Conservation (phyloP, 2,797 vertebrate genomes). For the Sebastes steindachneri region DNA sequence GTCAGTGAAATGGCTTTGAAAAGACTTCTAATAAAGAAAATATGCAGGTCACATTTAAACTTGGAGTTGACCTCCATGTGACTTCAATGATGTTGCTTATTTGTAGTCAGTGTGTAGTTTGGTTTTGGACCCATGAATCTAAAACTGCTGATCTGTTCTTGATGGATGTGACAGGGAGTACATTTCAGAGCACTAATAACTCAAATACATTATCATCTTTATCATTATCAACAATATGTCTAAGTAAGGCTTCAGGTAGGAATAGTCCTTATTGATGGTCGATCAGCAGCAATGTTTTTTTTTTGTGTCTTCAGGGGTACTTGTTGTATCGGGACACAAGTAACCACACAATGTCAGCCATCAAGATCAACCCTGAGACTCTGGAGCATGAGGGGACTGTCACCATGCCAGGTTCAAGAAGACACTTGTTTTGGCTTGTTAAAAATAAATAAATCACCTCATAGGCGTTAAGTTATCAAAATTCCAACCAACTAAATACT, state of each 20-base stretch:
- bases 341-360: slow-evolving; percentile 93
- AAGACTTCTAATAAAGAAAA: background rate
- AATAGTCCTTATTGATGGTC: background rate
- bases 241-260: background rate
- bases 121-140: background rate
- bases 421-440: background rate
- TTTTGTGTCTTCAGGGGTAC: slow-evolving; percentile 85
- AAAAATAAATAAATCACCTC: background rate
- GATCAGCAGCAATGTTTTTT: background rate
- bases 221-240: background rate
- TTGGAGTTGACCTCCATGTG: background rate
- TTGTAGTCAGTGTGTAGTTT: background rate
- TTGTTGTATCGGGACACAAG: slow-evolving; percentile 94
- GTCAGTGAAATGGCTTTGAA: background rate
- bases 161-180: background rate
- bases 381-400: slow-evolving; percentile 95
- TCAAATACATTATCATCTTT: background rate
- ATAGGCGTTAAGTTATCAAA: background rate
- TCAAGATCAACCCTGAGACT: slow-evolving; percentile 98
- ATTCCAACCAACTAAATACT: background rate
- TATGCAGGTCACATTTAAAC: background rate
- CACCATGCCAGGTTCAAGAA: slow-evolving; percentile 90
- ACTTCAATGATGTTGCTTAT: background rate
- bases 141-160: background rate
- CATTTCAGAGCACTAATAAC: background rate